phyloP scores from a whole-genome alignment of 2,888 invertebrate species.

The Zonitis immaculata region DNA sequence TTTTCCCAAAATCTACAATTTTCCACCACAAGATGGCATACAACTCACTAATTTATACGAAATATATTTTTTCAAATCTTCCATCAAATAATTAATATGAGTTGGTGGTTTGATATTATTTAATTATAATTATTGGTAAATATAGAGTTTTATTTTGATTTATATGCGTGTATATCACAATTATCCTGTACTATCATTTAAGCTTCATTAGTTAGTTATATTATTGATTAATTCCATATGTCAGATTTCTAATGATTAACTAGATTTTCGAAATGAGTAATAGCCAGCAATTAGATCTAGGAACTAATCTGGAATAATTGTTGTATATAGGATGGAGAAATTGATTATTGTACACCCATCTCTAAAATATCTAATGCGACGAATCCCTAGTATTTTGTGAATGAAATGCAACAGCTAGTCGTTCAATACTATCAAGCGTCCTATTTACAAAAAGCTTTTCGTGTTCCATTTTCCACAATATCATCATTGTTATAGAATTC shows the following conservation, averaged over 20 bases:
- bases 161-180: neutral
- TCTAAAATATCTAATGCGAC: conserved; percentile 16
- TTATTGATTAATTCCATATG: neutral
- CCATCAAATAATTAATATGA: no score
- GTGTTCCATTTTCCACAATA: neutral
- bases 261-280: neutral
- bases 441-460: conserved; percentile 19
- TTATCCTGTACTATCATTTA: neutral
- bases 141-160: no score
- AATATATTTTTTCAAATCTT: no score
- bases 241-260: neutral
- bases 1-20: neutral
- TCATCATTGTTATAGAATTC: neutral
- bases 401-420: conserved; percentile 42
- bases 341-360: conserved; percentile 11
- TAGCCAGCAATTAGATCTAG: neutral
- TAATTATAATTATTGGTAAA: no score
- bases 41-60: no score
- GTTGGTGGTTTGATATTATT: no score
- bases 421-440: conserved; percentile 32
- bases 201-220: neutral
- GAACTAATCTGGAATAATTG: neutral
- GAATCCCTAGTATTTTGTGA: conserved; percentile 35
- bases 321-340: neutral
- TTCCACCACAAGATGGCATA: neutral